phyloP scores from a whole-genome alignment of 2,113 vertebrate species.

The Ovibos moschatus region DNA sequence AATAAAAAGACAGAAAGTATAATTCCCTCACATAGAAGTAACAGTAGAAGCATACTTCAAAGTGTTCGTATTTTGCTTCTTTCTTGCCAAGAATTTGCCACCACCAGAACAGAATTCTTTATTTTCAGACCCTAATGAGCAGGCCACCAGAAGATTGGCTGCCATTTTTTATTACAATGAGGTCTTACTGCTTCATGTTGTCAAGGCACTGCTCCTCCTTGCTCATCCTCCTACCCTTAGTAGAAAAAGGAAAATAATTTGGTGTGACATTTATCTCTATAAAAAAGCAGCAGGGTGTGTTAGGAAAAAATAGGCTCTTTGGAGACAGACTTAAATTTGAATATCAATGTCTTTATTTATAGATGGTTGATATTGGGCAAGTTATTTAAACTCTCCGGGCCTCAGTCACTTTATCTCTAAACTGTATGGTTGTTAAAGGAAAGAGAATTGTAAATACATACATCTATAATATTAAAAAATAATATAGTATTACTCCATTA shows the following conservation, averaged over 20 bases:
- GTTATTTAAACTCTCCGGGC: background rate
- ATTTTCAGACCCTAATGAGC: slow-evolving; percentile 16
- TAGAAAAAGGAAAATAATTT: background rate
- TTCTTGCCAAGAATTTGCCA: slow-evolving; percentile 17
- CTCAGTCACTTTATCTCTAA: background rate
- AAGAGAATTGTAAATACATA: background rate
- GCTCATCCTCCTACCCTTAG: background rate
- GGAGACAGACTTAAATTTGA: slow-evolving; percentile 13
- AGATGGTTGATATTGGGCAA: background rate
- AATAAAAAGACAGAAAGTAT: background rate
- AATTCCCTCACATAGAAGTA: background rate
- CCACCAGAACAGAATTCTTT: background rate
- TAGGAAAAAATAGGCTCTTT: background rate
- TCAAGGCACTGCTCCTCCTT: background rate
- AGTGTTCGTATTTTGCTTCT: background rate
- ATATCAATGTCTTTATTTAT: slow-evolving; percentile 13
- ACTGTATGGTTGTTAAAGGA: background rate
- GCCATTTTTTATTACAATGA: slow-evolving; percentile 21
- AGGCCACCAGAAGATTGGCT: background rate
- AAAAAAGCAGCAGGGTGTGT: background rate
- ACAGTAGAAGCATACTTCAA: background rate
- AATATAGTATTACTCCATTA: background rate
- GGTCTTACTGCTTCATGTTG: background rate
- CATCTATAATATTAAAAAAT: background rate
- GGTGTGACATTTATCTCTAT: background rate